Base-by-base conservation (phyloP, 2,888 invertebrate genomes). In the Coleophora deauratella region DNA sequence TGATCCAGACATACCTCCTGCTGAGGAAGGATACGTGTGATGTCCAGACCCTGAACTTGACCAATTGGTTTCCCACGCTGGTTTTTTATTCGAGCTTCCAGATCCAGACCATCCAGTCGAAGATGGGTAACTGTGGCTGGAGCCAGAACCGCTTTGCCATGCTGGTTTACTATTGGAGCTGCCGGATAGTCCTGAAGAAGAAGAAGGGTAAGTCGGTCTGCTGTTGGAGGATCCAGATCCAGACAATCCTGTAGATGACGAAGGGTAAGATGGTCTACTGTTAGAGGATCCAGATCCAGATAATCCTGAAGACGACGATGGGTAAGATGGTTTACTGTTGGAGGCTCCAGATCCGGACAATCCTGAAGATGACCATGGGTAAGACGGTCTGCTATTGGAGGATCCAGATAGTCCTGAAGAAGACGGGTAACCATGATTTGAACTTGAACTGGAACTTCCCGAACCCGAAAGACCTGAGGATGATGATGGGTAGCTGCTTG, bases 231-330 rank as follows among this genome's bases (percentile, higher is more conserved):
- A 44, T 9, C 45, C 49, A 14, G 38, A 47, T 21, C 59, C 57
- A 0, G 60, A 62, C 3, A 54, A 31, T 4, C 59, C 59, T 12
- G 54, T 47, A 7, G 43, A 38, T 3, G 54, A 43, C 0, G 55
- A 42, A 0, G 55, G 54, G 37, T 56, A 55, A 3, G 35, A 40
- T 33, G 43, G 27, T 28, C 8, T 31, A n/a, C 31, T n/a, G n/a
- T 31, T n/a, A 3, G 10, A 9, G 8, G 4, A 28, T 33, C 43
- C 40, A 10, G 41, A 43, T 8, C 52, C 50, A 1, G 49, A 50
- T 2, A 47, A 31, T 10, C 52, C 46, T 7, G 44, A 38, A 14
- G 40, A 34, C 2, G 45, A 43, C 15, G 39, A 27, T 27, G 51
- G 51, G 28, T 47, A 48, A 12, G 52, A 53, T 27, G 31, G 31